Percentiles rank a stretch among this genome's conserved stretches.
Conservation (phyloP, 2,888 invertebrate species). For the Platerodrilus igneus region DNA sequence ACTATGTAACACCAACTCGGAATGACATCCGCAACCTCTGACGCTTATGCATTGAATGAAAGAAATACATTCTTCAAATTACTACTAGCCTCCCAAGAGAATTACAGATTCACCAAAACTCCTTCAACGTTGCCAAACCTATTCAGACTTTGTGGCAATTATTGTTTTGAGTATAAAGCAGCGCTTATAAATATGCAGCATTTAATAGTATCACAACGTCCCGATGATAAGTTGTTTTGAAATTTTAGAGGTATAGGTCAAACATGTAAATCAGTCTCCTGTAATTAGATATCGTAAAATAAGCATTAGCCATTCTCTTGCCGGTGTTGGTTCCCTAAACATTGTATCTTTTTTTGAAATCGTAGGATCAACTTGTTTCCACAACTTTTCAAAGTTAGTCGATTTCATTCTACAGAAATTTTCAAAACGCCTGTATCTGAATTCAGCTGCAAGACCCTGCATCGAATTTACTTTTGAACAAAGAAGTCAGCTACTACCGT, state of each 20-base stretch:
- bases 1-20: no score
- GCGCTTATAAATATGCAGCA: no score
- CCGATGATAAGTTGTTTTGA: slow-evolving; percentile 30
- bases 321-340: slow-evolving; percentile 29
- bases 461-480: slow-evolving; percentile 6
- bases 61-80: no score
- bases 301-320: slow-evolving; percentile 33
- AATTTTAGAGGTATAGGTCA: slow-evolving; percentile 35
- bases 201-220: no score
- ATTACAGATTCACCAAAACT: no score
- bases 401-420: slow-evolving; percentile 33
- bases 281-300: slow-evolving; percentile 34
- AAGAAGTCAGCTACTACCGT: slow-evolving; percentile 3
- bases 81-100: no score
- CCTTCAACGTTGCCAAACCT: no score
- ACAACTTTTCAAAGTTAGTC: slow-evolving; percentile 35
- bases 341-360: slow-evolving; percentile 36
- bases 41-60: no score
- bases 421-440: slow-evolving; percentile 32
- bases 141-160: neutral
- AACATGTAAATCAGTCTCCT: slow-evolving; percentile 19
- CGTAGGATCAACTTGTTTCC: slow-evolving; percentile 33
- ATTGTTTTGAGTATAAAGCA: neutral
- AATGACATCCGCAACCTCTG: no score
- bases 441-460: slow-evolving; percentile 5